phyloP scores from a whole-genome alignment of 2,113 vertebrate genomes.

The Chaetorhynchus papuensis region DNA sequence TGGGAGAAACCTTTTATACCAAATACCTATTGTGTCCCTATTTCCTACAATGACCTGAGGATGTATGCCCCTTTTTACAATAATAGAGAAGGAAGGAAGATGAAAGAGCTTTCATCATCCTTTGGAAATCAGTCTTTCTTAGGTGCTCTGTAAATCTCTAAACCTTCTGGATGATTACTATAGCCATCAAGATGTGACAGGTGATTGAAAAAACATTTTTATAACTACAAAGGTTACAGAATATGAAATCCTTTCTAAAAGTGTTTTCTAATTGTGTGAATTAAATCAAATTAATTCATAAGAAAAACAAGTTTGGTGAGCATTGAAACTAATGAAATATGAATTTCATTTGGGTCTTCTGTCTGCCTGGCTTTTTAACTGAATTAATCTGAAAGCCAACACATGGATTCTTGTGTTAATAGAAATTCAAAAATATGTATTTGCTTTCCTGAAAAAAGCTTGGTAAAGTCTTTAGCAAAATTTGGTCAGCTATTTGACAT shows the following conservation, averaged over 20 bases:
- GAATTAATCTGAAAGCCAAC: neutral
- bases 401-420: neutral
- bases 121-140: neutral
- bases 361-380: neutral
- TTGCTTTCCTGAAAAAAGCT: neutral
- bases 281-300: neutral
- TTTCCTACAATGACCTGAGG: neutral
- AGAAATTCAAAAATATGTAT: neutral
- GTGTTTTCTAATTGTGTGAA: neutral
- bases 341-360: neutral
- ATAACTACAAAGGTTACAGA: neutral
- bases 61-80: neutral
- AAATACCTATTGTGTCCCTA: neutral
- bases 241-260: neutral
- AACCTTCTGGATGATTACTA: neutral
- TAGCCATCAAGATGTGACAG: neutral
- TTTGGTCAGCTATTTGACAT: neutral
- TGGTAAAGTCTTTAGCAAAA: neutral
- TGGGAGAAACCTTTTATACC: neutral
- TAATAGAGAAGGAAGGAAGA: neutral
- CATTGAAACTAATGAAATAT: neutral
- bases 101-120: neutral
- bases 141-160: neutral
- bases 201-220: neutral
- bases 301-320: neutral